Percentiles rank a stretch among this genome's conserved stretches.
phyloP scores from a whole-genome alignment of 2,888 invertebrate species.

The Pinctada fucata region DNA sequence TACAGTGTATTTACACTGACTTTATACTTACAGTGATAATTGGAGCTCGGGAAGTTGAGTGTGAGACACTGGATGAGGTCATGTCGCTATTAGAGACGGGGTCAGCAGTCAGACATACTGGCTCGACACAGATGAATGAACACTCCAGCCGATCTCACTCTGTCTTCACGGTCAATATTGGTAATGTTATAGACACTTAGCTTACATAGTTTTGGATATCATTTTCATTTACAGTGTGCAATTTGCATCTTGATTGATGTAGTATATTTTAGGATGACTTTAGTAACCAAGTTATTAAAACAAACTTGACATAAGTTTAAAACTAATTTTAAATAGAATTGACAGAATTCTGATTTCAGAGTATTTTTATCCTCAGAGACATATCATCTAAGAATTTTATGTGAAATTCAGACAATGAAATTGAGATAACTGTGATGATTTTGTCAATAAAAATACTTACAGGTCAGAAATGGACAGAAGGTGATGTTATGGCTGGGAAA shows the following conservation, averaged over 20 bases:
- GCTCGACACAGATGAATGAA: conserved; percentile 77
- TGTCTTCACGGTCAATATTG: conserved; percentile 75
- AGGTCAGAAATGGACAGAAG: conserved; percentile 73
- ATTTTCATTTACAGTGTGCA: not conserved
- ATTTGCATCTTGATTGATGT: no score
- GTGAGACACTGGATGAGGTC: conserved; percentile 74
- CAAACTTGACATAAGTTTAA: no score
- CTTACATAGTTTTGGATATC: not conserved
- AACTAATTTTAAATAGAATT: no score
- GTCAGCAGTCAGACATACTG: conserved; percentile 75
- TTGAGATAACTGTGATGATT: no score
- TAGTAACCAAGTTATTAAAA: no score
- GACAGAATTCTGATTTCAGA: no score
- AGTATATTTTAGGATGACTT: no score
- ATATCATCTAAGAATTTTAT: no score
- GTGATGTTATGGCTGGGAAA: conserved; percentile 60
- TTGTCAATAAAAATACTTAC: conserved; percentile 10
- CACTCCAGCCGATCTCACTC: conserved; percentile 77
- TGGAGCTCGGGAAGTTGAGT: conserved; percentile 73
- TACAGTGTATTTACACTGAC: no score
- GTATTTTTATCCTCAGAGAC: no score
- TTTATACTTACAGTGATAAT: conserved; percentile 68
- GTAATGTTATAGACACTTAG: conserved; percentile 51
- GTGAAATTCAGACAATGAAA: no score
- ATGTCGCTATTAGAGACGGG: conserved; percentile 75